Base-by-base conservation (phyloP, 2,797 vertebrate species). In the Paratrypauchen microcephalus region DNA sequence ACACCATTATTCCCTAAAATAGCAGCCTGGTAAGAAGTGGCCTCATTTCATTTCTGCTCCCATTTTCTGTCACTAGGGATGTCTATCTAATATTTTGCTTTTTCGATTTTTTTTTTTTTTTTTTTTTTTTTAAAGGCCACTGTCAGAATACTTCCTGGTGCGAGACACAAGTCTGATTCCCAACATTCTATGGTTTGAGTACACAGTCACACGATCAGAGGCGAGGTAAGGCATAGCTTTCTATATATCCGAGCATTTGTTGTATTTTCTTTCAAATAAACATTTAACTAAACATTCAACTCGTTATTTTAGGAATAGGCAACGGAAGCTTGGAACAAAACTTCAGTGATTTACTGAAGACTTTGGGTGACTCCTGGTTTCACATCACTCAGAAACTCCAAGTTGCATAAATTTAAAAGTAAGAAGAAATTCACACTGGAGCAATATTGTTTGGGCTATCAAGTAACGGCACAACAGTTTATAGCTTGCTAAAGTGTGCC, bases 181-280 rank as follows among this genome's bases (percentile, higher is more conserved):
- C 66, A 99, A 99, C 69, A 98, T 99, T 80, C 91, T 99, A 83
- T 99, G 98, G 98, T 99, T 99, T 90, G 98, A 99, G 83, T 99
- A 99, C 83, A 99, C 98, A 63, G 97, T 99, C 72, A 98, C 97
- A 23, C 95, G 98, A 93, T 96, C 97, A 93, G 98, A 99, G 92
- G 97, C 97, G 71, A 96, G 98, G 98, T 99, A 86, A 92, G 89
- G 4, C 13, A 26, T 23, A 32, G 19, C 9, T 2, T 48, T 23
- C 18, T 47, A n/a, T 30, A 30, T 30, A 15, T 16, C 18, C 2
- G 1, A 28, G 2, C 5, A 58, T 12, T 23, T 21, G 52, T 18
- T 19, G 52, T 24, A 55, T 55, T 55, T 23, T 57, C 5, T 57
- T 57, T 28, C 26, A 56, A 56, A 4, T n/a, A 32, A 30, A 3